A percentile compares a stretch with the other conserved stretches of the same genome.
Evolutionary conservation across 2,888 invertebrate species (phyloP).

Genomic region (Bhutanitis thaidina): DNA sequence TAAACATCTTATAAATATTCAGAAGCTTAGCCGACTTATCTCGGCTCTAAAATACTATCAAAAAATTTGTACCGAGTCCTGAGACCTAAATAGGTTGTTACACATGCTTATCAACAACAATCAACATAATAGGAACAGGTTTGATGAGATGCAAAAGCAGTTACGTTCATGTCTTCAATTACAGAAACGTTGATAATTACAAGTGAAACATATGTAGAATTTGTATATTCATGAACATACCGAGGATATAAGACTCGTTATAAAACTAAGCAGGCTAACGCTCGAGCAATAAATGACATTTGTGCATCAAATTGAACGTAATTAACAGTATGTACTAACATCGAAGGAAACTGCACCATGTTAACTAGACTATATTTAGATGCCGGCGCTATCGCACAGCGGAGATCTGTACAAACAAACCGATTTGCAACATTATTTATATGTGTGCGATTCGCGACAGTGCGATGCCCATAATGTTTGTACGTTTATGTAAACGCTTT

Average conservation of each 20-base stretch:
- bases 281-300: constrained; percentile 11
- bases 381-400: constrained; percentile 34
- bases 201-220: constrained; percentile 14
- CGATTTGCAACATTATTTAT: constrained; percentile 56
- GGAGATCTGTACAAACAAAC: constrained; percentile 55
- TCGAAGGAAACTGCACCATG: constrained; percentile 27
- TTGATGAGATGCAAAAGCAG: background rate
- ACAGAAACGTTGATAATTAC: constrained; percentile 7
- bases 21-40: too few relatives aligned
- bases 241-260: background rate
- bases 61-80: too few relatives aligned
- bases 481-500: constrained; percentile 38
- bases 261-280: constrained; percentile 1
- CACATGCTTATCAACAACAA: too few relatives aligned
- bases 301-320: constrained; percentile 13
- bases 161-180: background rate
- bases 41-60: too few relatives aligned
- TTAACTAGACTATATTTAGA: constrained; percentile 49
- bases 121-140: background rate
- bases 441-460: constrained; percentile 23
- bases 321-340: constrained; percentile 3
- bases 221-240: background rate
- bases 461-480: constrained; percentile 38
- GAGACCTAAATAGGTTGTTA: too few relatives aligned
- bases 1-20: too few relatives aligned